Evolutionary conservation across 1,140 invertebrate genomes (phyloP), one percentile per base, ranked within the genome.

Genomic region (Calycopis cecrops): DNA sequence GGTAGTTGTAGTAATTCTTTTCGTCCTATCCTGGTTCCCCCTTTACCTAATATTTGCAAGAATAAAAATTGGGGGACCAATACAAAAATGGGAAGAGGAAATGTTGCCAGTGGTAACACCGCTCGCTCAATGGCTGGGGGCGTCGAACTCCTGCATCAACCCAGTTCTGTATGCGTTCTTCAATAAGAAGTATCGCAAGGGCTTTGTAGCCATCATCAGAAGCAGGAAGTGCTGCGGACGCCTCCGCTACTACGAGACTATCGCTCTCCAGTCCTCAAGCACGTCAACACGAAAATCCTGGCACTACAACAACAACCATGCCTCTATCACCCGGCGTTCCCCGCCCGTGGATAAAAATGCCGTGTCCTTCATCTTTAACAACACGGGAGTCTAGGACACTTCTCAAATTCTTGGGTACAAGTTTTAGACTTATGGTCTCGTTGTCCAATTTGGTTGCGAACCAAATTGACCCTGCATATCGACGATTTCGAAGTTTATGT

Each of bases 101-200:
- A 88, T 97, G 11, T 85, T 97, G 1, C 91, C 93, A 10, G 92
- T 96, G 1, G 92, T 94, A 0, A 94, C 94, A 10, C 97, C 97
- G 0, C 91, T 99, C 28, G 97, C 97, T 0, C 97, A 99, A 83
- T 99, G 98, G 97, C 88, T 99, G 1, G 98, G 97, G 0, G 93
- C 96, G 0, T 96, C 97, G 14, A 99, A 99, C 81, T 97, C 96
- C 28, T 98, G 97, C 89, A 97, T 99, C 67, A 99, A 99, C 87
- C 98, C 98, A 0, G 94, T 98, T 42, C 91, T 99, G n/a, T 99
- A 99, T 84, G 97, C 97, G 0, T 98, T 97, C 81, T 98, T 98
- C 88, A 98, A 98, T 81, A 97, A 98, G 67, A 99, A 99, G 79
- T 99, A 97, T 78, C 90, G 97, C 1, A 93, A 94, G 38, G 97